Conservation (phyloP, 1,140 invertebrate species). For the Ceratitis capitata region DNA sequence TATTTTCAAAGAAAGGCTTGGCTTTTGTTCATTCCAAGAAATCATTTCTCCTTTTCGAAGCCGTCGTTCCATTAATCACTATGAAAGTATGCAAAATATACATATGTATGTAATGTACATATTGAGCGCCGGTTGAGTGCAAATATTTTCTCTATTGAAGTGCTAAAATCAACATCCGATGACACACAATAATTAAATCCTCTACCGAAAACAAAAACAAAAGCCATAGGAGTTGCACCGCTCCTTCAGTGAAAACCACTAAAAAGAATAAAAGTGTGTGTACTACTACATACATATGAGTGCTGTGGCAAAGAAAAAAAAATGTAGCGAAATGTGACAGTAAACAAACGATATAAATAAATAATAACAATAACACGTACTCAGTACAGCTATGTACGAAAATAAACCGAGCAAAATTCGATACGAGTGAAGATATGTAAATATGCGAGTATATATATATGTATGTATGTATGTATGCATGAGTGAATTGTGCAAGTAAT, state of each 20-base stretch:
- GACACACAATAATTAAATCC: not conserved
- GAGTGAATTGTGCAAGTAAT: not conserved
- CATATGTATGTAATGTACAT: not conserved
- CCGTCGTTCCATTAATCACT: not conserved
- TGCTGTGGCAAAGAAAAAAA: not conserved
- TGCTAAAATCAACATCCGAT: not conserved
- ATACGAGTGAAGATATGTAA: no score
- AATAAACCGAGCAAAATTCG: not conserved
- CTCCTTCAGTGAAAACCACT: not conserved
- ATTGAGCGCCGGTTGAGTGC: not conserved
- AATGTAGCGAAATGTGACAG: conserved; percentile 35
- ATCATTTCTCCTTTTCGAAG: not conserved
- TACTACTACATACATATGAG: no score
- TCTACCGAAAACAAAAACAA: not conserved
- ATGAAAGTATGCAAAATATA: no score
- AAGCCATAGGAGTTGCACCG: not conserved
- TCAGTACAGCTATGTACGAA: not conserved
- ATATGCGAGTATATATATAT: not conserved
- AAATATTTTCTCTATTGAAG: not conserved
- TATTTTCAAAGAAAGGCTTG: no score
- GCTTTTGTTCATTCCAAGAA: no score
- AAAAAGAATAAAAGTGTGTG: not conserved
- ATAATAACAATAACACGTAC: not conserved
- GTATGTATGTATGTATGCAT: not conserved
- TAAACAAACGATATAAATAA: not conserved